A percentile compares a stretch with the other conserved stretches of the same genome.
Evolutionary conservation across 1,140 invertebrate species (phyloP).

Genomic region (Brachionus rotundiformis): DNA sequence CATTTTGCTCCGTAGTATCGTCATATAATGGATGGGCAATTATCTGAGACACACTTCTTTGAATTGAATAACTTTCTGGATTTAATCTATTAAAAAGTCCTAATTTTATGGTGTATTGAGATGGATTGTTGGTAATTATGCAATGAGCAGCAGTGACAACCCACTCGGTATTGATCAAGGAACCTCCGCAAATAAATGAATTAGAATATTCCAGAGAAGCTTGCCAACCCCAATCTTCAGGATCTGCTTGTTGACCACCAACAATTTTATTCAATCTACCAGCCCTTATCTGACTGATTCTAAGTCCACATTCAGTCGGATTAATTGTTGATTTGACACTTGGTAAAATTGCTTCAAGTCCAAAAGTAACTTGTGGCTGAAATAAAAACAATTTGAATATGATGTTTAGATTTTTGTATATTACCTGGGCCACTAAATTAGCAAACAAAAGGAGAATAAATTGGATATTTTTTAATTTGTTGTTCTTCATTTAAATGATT

Average conservation of each 20-base stretch:
- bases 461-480: too few relatives aligned
- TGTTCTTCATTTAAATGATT: too few relatives aligned
- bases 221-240: constrained; percentile 48
- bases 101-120: neutral
- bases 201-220: neutral
- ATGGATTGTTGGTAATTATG: constrained; percentile 48
- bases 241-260: neutral
- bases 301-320: neutral
- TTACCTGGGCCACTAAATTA: too few relatives aligned
- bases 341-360: neutral
- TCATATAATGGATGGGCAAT: neutral
- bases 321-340: neutral
- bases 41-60: neutral
- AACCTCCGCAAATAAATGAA: constrained; percentile 63
- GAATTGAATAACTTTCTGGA: neutral
- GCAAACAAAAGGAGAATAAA: too few relatives aligned
- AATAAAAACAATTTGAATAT: neutral
- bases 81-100: neutral
- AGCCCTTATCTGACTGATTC: neutral
- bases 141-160: constrained; percentile 74
- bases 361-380: neutral
- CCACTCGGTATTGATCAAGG: constrained; percentile 68
- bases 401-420: too few relatives aligned
- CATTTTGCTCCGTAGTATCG: neutral
- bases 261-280: neutral